Evolutionary conservation across 2,113 vertebrate genomes (phyloP), one percentile per base, ranked within the genome.

Genomic region (Pelobates fuscus): DNA sequence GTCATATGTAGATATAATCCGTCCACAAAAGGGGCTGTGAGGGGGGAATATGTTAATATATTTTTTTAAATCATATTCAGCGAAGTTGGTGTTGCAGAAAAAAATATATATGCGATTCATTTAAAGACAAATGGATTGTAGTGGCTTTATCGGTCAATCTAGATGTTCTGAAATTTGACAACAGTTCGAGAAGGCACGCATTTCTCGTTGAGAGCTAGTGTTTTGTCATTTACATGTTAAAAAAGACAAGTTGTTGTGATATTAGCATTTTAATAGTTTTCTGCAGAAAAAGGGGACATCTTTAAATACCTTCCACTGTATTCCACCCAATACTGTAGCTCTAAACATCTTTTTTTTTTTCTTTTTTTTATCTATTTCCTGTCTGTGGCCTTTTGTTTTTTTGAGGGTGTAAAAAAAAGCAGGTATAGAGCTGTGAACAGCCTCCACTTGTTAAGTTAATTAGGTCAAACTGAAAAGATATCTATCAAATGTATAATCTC

Each of bases 381-480:
- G 72, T 43, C 55, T 76, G 72, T 67, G 72, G 64, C 30, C 37
- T 67, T 60, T 67, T 76, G 52, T 67, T 17, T 30, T 62, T 30
- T 15, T 64, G 21, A 67, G 67, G 72, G 72, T 76, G 72, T 65
- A 24, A 73, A 65, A 49, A 49, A 62, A 63, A 54, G 44, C 61
- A 41, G 26, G 58, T 32, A 54, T 27, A 52, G 71, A 49, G 64
- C 37, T 26, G 29, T 18, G 20, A 60, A 60, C 26, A 59, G 54
- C 54, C 41, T 67, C 64, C 44, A 37, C 60, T 67, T 76, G 54
- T 67, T 23, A 65, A 37, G 21, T 55, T 76, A 76, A 76, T 76
- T 76, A 76, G 72, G 72, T 76, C 72, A 76, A 76, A 66, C 62
- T 23, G 49, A 46, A 52, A 52, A 76, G 72, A 67, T 76, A 76